A percentile compares a stretch with the other conserved stretches of the same genome.
phyloP scores from a whole-genome alignment of 2,888 invertebrate species.

The Sarcophaga caerulescens region DNA sequence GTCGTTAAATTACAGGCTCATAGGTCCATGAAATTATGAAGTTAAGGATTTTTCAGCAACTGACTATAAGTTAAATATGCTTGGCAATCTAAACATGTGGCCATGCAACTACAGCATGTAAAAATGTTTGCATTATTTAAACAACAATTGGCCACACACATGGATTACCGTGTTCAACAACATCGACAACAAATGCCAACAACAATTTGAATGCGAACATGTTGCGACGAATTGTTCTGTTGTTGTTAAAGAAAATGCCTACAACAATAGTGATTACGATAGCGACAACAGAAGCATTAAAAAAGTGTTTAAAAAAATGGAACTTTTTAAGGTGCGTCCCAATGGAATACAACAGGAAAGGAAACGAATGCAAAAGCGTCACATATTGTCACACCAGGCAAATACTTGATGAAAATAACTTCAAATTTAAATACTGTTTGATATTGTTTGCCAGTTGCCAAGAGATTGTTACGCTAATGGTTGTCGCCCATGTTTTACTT shows the following conservation, averaged over 20 bases:
- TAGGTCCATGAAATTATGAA: no score
- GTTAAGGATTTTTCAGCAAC: no score
- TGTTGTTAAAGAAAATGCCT: constrained; percentile 29
- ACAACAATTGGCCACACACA: constrained; percentile 71
- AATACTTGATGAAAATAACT: not conserved
- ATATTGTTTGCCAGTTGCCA: constrained; percentile 11
- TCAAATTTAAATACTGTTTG: constrained; percentile 24
- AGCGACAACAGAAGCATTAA: constrained; percentile 10
- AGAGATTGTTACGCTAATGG: constrained; percentile 25
- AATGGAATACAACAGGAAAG: not conserved
- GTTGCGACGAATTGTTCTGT: constrained; percentile 12
- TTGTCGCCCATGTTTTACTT: constrained; percentile 55
- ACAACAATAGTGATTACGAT: constrained; percentile 11
- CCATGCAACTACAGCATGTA: not conserved
- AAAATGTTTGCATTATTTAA: constrained; percentile 71
- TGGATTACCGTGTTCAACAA: constrained; percentile 29
- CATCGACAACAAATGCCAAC: constrained; percentile 7
- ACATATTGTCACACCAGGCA: not conserved
- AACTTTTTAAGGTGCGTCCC: constrained; percentile 53
- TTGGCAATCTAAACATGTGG: no score
- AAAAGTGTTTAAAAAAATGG: not conserved
- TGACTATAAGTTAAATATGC: no score
- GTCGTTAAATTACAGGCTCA: no score
- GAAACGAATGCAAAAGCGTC: not conserved
- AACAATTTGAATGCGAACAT: constrained; percentile 9